These are phyloP conservation scores for Ephydatia muelleri DNA, from an alignment of 37 sponge, comb jelly and placozoan species.

Conservation along the genomic window DNA sequence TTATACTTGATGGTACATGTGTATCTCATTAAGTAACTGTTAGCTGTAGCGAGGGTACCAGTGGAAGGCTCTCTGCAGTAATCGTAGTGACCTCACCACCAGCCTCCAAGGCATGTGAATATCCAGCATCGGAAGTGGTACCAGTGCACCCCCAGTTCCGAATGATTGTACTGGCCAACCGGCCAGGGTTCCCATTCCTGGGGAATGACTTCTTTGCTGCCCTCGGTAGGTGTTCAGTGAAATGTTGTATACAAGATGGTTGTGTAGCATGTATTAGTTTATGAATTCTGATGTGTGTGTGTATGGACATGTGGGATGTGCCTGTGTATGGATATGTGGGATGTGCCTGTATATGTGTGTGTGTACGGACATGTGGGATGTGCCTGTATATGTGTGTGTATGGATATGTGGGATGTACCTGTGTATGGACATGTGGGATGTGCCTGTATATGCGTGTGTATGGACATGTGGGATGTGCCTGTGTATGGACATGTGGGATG, in stretches of 20 bases:
- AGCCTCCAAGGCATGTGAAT: background rate
- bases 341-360: background rate
- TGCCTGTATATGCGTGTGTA: too few species aligned
- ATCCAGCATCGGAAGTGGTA: conserved; percentile 21
- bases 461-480: too few species aligned
- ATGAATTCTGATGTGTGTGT: background rate
- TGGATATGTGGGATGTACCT: too few species aligned
- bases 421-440: too few species aligned
- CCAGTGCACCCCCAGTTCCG: conserved; percentile 85
- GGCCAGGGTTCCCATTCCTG: conserved; percentile 96
- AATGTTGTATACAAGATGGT: background rate
- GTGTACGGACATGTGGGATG: background rate
- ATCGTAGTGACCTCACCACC: background rate
- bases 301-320: background rate
- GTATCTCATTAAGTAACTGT: too few species aligned
- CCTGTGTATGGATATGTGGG: background rate
- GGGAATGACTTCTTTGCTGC: conserved; percentile 94
- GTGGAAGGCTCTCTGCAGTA: too few species aligned
- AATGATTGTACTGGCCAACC: conserved; percentile 89
- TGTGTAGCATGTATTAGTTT: background rate
- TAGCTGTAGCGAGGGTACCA: too few species aligned
- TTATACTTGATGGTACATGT: too few species aligned
- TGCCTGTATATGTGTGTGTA: background rate
- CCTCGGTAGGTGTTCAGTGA: conserved; percentile 44
- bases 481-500: too few species aligned